Conservation (phyloP, 2,888 invertebrate genomes). For the Galerucella calmariensis region DNA sequence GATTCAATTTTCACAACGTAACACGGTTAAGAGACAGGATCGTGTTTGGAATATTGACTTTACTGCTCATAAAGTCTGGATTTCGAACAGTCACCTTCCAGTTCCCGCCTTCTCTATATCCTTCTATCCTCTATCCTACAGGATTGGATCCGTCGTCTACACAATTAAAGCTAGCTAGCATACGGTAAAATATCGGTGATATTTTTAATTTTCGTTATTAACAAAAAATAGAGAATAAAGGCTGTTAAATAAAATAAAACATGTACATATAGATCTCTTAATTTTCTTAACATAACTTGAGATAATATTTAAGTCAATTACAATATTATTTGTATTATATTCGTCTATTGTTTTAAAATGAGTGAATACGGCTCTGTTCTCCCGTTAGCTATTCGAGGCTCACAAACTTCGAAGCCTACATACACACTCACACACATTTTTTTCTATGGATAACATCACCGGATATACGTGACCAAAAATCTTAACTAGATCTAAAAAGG, state of each 20-base stretch:
- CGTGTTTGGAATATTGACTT: constrained; percentile 63
- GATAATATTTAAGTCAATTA: too few relatives aligned
- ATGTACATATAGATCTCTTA: too few relatives aligned
- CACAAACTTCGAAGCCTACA: constrained; percentile 14
- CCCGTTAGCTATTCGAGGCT: constrained; percentile 7
- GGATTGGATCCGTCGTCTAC: neutral
- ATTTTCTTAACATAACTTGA: too few relatives aligned
- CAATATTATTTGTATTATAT: neutral
- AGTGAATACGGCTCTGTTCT: constrained; percentile 3
- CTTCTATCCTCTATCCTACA: neutral
- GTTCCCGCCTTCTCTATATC: constrained; percentile 30
- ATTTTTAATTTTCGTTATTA: too few relatives aligned
- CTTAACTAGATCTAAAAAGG: constrained; percentile 11
- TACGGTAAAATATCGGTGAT: too few relatives aligned
- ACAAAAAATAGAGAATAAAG: too few relatives aligned
- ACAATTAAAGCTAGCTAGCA: too few relatives aligned
- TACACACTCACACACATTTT: constrained; percentile 29
- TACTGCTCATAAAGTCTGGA: constrained; percentile 59
- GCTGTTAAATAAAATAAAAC: too few relatives aligned
- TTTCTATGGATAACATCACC: constrained; percentile 22
- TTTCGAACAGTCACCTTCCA: constrained; percentile 51
- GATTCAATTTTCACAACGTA: constrained; percentile 64
- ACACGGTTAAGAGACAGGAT: constrained; percentile 63
- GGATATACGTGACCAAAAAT: constrained; percentile 22
- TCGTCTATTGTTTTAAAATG: neutral